Percentiles rank a stretch among this genome's conserved stretches.
Evolutionary conservation across 2,888 invertebrate genomes (phyloP).

Genomic region (Rhaphigaster nebulosa): DNA sequence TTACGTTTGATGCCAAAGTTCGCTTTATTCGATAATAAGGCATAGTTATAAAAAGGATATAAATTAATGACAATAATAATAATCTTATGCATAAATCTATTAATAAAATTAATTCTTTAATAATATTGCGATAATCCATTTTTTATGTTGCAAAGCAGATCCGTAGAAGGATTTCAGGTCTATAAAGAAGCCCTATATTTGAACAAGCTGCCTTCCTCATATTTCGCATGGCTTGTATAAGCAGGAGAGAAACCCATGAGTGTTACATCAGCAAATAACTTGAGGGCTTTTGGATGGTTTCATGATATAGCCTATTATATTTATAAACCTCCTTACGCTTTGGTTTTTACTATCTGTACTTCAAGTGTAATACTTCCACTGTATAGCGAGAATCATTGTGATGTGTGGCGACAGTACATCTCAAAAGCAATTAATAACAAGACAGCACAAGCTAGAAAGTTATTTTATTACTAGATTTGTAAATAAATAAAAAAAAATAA

Average conservation of each 20-base stretch:
- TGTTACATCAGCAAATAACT: slow-evolving; percentile 30
- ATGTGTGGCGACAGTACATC: too few relatives aligned
- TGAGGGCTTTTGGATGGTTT: slow-evolving; percentile 17
- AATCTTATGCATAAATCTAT: too few relatives aligned
- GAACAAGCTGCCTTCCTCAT: slow-evolving; percentile 2
- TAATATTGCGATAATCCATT: background rate
- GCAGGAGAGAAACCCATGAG: background rate
- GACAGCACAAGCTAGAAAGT: too few relatives aligned
- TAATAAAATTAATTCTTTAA: background rate
- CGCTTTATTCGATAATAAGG: too few relatives aligned
- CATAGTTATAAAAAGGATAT: too few relatives aligned
- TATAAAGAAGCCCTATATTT: slow-evolving; percentile 36
- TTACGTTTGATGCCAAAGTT: too few relatives aligned
- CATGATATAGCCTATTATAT: background rate
- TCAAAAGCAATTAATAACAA: too few relatives aligned
- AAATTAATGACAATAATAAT: too few relatives aligned
- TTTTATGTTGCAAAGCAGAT: background rate
- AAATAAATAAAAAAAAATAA: too few relatives aligned
- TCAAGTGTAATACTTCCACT: background rate
- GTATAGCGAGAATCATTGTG: too few relatives aligned
- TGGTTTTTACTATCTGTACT: background rate
- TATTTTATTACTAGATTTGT: too few relatives aligned
- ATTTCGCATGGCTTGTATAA: slow-evolving; percentile 25
- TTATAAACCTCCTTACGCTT: slow-evolving; percentile 4
- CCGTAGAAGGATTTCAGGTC: background rate